Evolutionary conservation across 2,113 vertebrate species (phyloP), one percentile per base, ranked within the genome.

Genomic region (Clarias gariepinus): DNA sequence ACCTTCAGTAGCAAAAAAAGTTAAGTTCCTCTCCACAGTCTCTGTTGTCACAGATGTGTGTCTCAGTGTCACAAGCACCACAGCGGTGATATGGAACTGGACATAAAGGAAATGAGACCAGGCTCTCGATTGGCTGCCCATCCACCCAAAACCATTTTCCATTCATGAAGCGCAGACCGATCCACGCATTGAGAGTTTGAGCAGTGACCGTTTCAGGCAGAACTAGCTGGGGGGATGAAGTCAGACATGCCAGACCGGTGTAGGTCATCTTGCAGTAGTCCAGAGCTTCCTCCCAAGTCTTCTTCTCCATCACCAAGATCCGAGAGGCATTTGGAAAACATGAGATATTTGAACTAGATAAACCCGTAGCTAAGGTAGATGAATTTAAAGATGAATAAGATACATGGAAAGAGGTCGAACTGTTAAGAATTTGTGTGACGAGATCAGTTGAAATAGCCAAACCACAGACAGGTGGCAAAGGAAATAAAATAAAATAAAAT

Each of bases 41-140:
- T 88, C 86, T 77, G 82, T 68, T 89, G 2, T 82, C 86, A 90
- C 74, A 69, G 13, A 9, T 28, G 18, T 30, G 0, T 3, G 3
- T 81, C 16, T 11, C 7, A 4, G 60, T 25, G 60, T 85, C 90
- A 15, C 87, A 84, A 16, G 85, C 90, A 41, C 90, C 92, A 84
- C 93, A 93, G 78, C 0, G 57, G 52, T 41, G 41, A 8, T 6
- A 58, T 28, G 41, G 41, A 30, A 18, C 6, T 1, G 92, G 91
- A 36, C 71, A 74, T 23, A 7, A 47, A 47, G 33, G 36, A 36
- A 74, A 21, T 25, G 36, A 74, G 28, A 0, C 25, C 9, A 19
- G 9, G 3, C 10, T 25, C 21, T 12, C 0, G 21, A 74, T 3
- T 4, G 19, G 71, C 33, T 47, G 1, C 36, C 21, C 10, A 0